A percentile compares a stretch with the other conserved stretches of the same genome.
phyloP scores from a whole-genome alignment of 2,888 invertebrate species.

The Nephrocerus scutellatus region DNA sequence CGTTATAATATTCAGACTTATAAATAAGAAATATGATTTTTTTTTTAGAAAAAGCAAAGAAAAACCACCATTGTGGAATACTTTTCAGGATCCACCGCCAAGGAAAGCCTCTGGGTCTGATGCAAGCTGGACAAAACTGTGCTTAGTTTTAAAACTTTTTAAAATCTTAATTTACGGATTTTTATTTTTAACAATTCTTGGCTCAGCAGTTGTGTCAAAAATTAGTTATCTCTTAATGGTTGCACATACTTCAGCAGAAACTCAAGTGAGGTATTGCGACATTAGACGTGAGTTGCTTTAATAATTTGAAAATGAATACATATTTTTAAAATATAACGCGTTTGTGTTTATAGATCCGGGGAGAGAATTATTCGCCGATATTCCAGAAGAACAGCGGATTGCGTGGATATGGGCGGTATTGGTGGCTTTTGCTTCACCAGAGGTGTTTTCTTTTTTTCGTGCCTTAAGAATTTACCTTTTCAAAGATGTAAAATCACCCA shows the following conservation, averaged over 20 bases:
- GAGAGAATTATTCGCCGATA: constrained; percentile 55
- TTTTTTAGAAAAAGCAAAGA: constrained; percentile 28
- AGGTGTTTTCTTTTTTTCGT: constrained; percentile 65
- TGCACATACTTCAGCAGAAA: constrained; percentile 12
- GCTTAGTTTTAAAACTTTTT: constrained; percentile 55
- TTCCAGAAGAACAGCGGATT: constrained; percentile 59
- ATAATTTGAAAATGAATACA: neutral
- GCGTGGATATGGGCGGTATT: constrained; percentile 76
- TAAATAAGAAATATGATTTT: no score
- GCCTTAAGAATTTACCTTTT: constrained; percentile 66
- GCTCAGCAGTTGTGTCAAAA: constrained; percentile 65
- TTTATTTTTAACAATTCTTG: constrained; percentile 60
- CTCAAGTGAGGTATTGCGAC: constrained; percentile 28
- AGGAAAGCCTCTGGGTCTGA: constrained; percentile 63
- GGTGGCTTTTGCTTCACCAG: constrained; percentile 69
- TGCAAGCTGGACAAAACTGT: constrained; percentile 56
- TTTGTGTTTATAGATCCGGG: constrained; percentile 50
- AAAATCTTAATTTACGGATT: constrained; percentile 64
- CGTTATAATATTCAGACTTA: no score
- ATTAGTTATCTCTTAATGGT: constrained; percentile 66
- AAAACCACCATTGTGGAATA: constrained; percentile 63
- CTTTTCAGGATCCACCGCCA: constrained; percentile 67
- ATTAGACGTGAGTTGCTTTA: constrained; percentile 15
- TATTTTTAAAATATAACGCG: no score
- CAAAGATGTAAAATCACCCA: constrained; percentile 59